Conservation (phyloP, 2,113 vertebrate genomes). For the Mormyrus iriodes region DNA sequence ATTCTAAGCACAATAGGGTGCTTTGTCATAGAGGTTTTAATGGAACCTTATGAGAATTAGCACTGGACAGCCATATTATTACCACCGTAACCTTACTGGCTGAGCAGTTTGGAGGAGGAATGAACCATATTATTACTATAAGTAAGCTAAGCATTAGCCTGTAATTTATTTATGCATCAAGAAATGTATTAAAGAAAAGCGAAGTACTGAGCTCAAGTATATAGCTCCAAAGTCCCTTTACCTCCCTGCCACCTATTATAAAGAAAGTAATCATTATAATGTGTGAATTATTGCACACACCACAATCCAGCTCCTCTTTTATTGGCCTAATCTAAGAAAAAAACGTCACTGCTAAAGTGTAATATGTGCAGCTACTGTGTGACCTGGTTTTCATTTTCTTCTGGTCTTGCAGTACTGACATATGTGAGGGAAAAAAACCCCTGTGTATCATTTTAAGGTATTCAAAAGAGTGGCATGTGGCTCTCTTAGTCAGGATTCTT, state of each 20-base stretch:
- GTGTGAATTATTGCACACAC: not conserved
- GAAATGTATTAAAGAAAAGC: not conserved
- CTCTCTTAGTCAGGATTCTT: not conserved
- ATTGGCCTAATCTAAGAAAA: not conserved
- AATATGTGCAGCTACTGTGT: not conserved
- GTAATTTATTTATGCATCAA: not conserved
- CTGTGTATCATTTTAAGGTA: conserved; percentile 12
- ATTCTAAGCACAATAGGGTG: conserved; percentile 21
- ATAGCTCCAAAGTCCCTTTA: not conserved
- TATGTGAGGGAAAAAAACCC: conserved; percentile 16
- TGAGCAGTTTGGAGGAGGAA: not conserved
- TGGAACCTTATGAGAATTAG: not conserved
- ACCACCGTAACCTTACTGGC: not conserved
- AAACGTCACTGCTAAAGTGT: not conserved
- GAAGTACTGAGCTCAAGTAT: not conserved
- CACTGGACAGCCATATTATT: not conserved
- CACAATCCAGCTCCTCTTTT: not conserved
- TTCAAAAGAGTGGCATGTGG: not conserved
- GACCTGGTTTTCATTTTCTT: not conserved
- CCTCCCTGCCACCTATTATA: not conserved
- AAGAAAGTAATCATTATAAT: not conserved
- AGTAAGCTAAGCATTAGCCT: not conserved
- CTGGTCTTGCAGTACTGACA: not conserved
- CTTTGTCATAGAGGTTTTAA: not conserved
- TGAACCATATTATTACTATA: not conserved